Evolutionary conservation across 1,140 invertebrate species (phyloP).

Genomic region (Asbolus verrucosus): DNA sequence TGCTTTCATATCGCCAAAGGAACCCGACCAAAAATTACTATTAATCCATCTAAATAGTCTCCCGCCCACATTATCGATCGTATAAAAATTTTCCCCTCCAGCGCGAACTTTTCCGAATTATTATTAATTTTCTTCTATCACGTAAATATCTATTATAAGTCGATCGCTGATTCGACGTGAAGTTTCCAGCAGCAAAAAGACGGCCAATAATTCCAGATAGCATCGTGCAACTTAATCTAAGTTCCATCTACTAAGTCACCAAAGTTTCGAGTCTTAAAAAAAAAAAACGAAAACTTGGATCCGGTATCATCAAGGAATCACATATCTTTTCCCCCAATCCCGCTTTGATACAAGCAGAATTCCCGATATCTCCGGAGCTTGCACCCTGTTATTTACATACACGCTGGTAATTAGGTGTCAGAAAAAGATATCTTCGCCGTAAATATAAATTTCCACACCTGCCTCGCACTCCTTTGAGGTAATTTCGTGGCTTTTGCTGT

Average conservation of each 20-base stretch:
- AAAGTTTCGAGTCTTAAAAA: neutral
- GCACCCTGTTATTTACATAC: neutral
- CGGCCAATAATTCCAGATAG: conserved; percentile 16
- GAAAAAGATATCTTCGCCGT: neutral
- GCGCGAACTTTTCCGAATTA: no score
- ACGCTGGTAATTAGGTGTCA: conserved; percentile 1
- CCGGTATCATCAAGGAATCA: conserved; percentile 13
- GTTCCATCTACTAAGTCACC: conserved; percentile 23
- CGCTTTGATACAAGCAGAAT: neutral
- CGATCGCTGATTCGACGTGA: neutral
- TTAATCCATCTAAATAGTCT: no score
- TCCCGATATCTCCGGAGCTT: neutral
- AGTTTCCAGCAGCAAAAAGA: conserved; percentile 5
- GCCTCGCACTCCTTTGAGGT: no score
- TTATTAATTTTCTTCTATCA: no score
- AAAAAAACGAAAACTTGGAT: neutral
- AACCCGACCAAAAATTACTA: no score
- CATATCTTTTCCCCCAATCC: neutral
- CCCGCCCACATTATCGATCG: no score
- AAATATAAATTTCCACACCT: neutral
- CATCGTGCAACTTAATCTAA: conserved; percentile 30
- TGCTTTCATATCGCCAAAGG: no score
- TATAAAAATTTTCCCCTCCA: no score
- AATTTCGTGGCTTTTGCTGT: no score
- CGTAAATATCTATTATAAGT: no score